These are phyloP conservation scores for Monomorium pharaonis DNA, from an alignment of 1,140 invertebrate genomes.

Conservation along the genomic window DNA sequence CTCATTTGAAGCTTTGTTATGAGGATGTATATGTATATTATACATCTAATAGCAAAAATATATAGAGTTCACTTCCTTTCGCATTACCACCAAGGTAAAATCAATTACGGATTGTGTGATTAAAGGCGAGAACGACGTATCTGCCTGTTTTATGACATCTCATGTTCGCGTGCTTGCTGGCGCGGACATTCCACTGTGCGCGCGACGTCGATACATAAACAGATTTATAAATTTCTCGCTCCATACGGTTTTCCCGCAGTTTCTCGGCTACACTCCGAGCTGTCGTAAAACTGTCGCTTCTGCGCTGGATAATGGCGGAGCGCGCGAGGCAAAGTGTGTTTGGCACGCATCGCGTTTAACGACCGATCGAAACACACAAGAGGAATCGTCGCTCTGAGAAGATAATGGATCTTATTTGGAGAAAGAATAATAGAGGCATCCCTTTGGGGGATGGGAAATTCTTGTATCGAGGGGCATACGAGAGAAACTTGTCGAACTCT, in stretches of 20 bases:
- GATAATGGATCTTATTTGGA: constrained; percentile 37
- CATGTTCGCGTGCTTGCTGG: background rate
- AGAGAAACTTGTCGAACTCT: background rate
- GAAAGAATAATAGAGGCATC: background rate
- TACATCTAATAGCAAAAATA: background rate
- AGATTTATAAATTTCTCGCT: constrained; percentile 40
- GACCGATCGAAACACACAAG: constrained; percentile 20
- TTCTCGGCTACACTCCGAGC: constrained; percentile 14
- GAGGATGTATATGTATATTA: background rate
- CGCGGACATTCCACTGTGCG: background rate
- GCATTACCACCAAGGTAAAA: background rate
- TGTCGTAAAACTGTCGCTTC: constrained; percentile 46
- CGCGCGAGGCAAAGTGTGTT: constrained; percentile 31
- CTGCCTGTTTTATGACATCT: background rate
- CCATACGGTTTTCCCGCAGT: constrained; percentile 10
- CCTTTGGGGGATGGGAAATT: no score
- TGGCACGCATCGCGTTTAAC: constrained; percentile 43
- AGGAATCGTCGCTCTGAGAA: background rate
- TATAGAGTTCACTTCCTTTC: background rate
- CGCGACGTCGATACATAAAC: constrained; percentile 7
- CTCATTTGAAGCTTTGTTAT: background rate
- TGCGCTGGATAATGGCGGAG: constrained; percentile 18
- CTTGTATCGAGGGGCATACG: background rate
- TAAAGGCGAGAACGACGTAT: background rate
- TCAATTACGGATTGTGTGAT: background rate